Evolutionary conservation across 2,797 vertebrate species (phyloP), one percentile per base, ranked within the genome.

Genomic region (Pseudomugil tenellus): DNA sequence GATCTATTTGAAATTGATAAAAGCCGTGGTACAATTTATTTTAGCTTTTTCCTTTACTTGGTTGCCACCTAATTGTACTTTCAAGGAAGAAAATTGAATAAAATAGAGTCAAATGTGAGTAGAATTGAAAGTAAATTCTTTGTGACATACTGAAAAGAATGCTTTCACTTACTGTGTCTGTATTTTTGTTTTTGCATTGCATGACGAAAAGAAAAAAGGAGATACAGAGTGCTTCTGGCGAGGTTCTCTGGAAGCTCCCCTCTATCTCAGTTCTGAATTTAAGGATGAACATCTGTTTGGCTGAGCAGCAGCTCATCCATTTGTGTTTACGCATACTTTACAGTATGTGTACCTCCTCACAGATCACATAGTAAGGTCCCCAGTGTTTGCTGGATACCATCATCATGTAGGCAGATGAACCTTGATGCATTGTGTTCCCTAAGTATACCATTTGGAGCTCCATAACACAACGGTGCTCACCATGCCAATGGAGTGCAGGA

Each of bases 201-300:
- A 46, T 26, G 58, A 46, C 70, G 32, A 12, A 56, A 70, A 63
- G 34, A 67, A 73, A 67, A 6, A 79, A 25, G 21, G 57, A 77
- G 19, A 65, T 60, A 63, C 55, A 61, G 34, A 58, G 25, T 21
- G 25, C 60, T 63, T 58, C 56, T 64, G 56, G 61, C 21, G 49
- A 34, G 57, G 52, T 35, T 80, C 52, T 72, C 58, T 11, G 4
- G 65, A 53, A 63, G 71, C 63, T 70, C 29, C 41, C 56, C 49
- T n/a, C 31, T 55, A 34, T 13, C 28, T 34, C 34, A 53, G 69
- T 67, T 72, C 52, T 19, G 60, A 52, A 70, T 70, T 65, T 73
- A 62, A 73, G 61, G 60, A 67, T 66, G 31, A 76, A 67, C 80
- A 80, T 78, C 80, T 86, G 80, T 72, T 83, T 53, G 58, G 62